Evolutionary conservation across 2,113 vertebrate genomes (phyloP), one percentile per base, ranked within the genome.

Genomic region (Benitochromis conjunctus): DNA sequence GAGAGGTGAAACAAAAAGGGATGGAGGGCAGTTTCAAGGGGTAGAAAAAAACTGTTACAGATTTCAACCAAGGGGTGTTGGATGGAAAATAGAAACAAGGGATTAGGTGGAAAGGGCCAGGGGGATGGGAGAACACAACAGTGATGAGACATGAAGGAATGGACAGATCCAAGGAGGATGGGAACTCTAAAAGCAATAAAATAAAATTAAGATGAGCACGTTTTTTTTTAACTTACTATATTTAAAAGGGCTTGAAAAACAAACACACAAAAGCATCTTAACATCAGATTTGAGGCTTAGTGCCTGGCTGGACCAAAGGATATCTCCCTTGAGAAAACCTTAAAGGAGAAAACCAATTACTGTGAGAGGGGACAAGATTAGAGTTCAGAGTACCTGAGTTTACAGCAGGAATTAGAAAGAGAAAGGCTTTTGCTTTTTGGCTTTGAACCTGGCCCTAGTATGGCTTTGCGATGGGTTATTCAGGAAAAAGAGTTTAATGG

Each of bases 301-400:
- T 48, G 83, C 69, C 77, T 34, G 74, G 56, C 31, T 5, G 38
- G 64, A 89, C 88, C 88, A 91, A 89, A 85, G 88, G 83, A 74
- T 87, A 88, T 81, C 82, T 81, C 80, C 89, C 92, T 66, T 58
- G 90, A 92, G 90, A 92, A 89, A 64, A 86, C 91, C 92, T 90
- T 91, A 89, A 93, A 93, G 87, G 80, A 90, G 87, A 94, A 95
- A 96, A 91, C 86, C 93, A 94, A 94, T 95, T 95, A 93, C 88
- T 86, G 85, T 84, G 92, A 95, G 88, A 94, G 88, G 91, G 74
- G 76, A 81, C 18, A 48, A 94, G 94, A 95, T 95, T 93, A 95
- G 92, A 94, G 90, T 84, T 85, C 46, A 60, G 85, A 91, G 87
- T 83, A 89, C 81, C 90, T 81, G 84, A 86, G 91, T 94, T 91